Evolutionary conservation across 2,888 invertebrate genomes (phyloP).

Genomic region (Cheilosia vernalis): DNA sequence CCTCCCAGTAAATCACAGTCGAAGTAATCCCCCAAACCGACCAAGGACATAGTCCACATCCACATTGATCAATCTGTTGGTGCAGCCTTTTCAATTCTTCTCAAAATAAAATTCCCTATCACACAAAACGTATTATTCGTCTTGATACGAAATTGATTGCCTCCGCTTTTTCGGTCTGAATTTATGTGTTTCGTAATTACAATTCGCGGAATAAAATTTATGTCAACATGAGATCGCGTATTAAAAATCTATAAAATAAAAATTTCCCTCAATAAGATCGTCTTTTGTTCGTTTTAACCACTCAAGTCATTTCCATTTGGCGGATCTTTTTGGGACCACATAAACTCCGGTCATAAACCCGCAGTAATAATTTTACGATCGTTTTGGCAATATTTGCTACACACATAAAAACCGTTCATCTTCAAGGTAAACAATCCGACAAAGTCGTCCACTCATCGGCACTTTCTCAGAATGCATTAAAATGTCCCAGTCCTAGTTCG

Average conservation of each 20-base stretch:
- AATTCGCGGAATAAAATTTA: conserved; percentile 12
- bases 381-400: conserved; percentile 21
- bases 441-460: conserved; percentile 32
- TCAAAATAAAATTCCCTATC: too few species aligned
- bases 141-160: background rate
- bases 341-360: conserved; percentile 21
- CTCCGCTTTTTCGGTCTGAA: background rate
- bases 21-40: too few species aligned
- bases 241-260: conserved; percentile 50
- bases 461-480: conserved; percentile 53
- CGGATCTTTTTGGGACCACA: conserved; percentile 17
- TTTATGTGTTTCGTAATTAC: conserved; percentile 1
- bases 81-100: too few species aligned
- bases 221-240: conserved; percentile 20
- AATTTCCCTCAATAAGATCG: conserved; percentile 17
- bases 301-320: conserved; percentile 34
- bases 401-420: conserved; percentile 35
- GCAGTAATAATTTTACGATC: conserved; percentile 41
- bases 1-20: too few species aligned
- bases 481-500: conserved; percentile 23
- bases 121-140: background rate
- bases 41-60: too few species aligned
- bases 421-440: conserved; percentile 37
- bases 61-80: too few species aligned
- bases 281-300: conserved; percentile 31